These are phyloP conservation scores for Carcharodon carcharias DNA, from an alignment of 2,797 vertebrate species.

Conservation along the genomic window DNA sequence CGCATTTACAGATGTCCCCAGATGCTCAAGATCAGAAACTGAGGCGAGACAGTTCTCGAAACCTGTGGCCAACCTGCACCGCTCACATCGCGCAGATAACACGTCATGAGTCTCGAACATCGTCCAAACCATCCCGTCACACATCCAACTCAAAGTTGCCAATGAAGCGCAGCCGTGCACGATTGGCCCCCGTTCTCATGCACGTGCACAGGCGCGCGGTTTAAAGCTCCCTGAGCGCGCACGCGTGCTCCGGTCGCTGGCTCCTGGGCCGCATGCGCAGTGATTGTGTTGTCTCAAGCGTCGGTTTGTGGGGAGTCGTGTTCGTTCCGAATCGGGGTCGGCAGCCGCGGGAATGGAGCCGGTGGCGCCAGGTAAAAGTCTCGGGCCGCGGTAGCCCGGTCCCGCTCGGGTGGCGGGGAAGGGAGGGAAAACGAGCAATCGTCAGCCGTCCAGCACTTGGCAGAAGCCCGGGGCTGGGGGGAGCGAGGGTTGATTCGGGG, in stretches of 20 bases:
- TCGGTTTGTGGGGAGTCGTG: background rate
- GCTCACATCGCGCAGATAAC: no score
- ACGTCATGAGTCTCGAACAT: no score
- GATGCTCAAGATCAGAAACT: no score
- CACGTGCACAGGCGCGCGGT: background rate
- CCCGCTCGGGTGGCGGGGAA: no score
- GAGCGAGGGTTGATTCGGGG: background rate
- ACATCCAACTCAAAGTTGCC: background rate
- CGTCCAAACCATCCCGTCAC: no score
- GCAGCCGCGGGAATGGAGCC: slow-evolving; percentile 11
- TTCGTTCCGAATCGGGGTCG: background rate
- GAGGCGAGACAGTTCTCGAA: no score
- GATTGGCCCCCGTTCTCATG: background rate
- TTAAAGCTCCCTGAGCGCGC: slow-evolving; percentile 24
- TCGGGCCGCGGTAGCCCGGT: background rate
- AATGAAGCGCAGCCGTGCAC: no score
- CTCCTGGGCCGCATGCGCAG: background rate
- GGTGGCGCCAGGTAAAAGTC: background rate
- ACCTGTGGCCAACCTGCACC: no score
- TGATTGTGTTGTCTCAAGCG: background rate
- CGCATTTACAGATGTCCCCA: no score
- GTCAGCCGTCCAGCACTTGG: background rate
- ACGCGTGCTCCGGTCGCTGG: background rate
- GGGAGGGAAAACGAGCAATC: background rate
- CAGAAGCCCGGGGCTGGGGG: background rate